Conservation (phyloP, 2,797 vertebrate species). For the Picus viridis region DNA sequence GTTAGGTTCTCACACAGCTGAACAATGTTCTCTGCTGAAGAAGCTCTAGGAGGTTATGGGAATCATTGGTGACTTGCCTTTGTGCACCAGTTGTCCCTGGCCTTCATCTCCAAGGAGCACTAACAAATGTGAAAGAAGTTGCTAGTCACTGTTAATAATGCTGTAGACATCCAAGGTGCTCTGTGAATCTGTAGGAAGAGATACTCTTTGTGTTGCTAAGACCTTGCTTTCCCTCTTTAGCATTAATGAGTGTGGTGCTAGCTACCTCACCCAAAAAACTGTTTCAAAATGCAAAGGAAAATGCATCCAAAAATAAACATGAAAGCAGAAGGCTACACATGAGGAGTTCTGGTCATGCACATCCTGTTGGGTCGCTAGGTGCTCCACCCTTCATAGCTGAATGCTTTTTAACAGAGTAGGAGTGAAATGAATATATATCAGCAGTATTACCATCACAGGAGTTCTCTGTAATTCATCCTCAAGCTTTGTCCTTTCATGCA, state of each 20-base stretch:
- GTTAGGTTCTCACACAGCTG: neutral
- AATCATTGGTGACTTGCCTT: neutral
- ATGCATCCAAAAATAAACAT: constrained; percentile 74
- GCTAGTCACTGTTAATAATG: neutral
- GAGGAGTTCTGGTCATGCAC: constrained; percentile 63
- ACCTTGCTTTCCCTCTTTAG: constrained; percentile 27
- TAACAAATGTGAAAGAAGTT: neutral
- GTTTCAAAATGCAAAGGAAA: constrained; percentile 70
- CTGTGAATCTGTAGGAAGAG: neutral
- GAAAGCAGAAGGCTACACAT: constrained; percentile 55
- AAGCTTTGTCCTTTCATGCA: constrained; percentile 49
- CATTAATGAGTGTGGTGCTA: neutral
- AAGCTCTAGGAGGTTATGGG: neutral
- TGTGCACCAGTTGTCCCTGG: fast-evolving
- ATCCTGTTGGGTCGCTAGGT: constrained; percentile 67
- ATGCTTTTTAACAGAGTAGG: constrained; percentile 49
- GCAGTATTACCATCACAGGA: neutral
- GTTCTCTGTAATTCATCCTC: constrained; percentile 34
- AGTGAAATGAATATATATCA: constrained; percentile 34
- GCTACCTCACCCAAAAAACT: constrained; percentile 36
- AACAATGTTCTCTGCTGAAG: neutral
- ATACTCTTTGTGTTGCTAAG: neutral
- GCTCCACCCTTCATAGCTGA: constrained; percentile 48
- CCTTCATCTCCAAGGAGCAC: neutral
- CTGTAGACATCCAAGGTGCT: neutral